These are phyloP conservation scores for Apotomis turbidana DNA, from an alignment of 2,888 invertebrate genomes.

Conservation along the genomic window DNA sequence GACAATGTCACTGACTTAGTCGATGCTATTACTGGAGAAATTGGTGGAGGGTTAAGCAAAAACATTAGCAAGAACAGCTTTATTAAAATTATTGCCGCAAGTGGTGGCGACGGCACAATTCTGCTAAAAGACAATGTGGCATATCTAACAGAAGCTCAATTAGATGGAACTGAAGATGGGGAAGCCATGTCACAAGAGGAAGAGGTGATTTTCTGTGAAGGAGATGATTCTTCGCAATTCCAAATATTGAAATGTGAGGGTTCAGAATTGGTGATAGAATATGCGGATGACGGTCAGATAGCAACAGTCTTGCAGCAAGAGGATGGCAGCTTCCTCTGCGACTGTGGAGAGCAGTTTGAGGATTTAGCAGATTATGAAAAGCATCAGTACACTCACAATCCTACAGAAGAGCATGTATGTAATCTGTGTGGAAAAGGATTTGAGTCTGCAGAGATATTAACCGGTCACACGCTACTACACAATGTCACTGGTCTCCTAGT, in stretches of 20 bases:
- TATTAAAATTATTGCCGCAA: constrained; percentile 70
- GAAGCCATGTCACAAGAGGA: constrained; percentile 66
- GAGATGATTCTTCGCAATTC: constrained; percentile 72
- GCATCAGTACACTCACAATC: constrained; percentile 73
- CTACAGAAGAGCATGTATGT: constrained; percentile 70
- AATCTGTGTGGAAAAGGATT: constrained; percentile 77
- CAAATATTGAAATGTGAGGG: constrained; percentile 77
- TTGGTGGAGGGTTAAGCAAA: constrained; percentile 45
- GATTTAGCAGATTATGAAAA: constrained; percentile 72
- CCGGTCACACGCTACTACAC: constrained; percentile 76
- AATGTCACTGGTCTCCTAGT: constrained; percentile 64
- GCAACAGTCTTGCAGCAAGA: constrained; percentile 73
- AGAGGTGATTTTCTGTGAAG: constrained; percentile 74
- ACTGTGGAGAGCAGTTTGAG: constrained; percentile 75
- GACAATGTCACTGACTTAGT: constrained; percentile 47
- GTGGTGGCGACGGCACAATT: constrained; percentile 66
- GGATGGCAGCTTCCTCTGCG: constrained; percentile 74
- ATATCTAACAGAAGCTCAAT: constrained; percentile 65
- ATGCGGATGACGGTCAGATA: constrained; percentile 73
- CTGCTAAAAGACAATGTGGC: constrained; percentile 68
- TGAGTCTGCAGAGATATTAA: constrained; percentile 74
- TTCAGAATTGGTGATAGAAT: constrained; percentile 76
- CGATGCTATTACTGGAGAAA: constrained; percentile 51
- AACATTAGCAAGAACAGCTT: constrained; percentile 56
- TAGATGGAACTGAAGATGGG: constrained; percentile 60